phyloP scores from a whole-genome alignment of 2,888 invertebrate species.

The Congeria kusceri region DNA sequence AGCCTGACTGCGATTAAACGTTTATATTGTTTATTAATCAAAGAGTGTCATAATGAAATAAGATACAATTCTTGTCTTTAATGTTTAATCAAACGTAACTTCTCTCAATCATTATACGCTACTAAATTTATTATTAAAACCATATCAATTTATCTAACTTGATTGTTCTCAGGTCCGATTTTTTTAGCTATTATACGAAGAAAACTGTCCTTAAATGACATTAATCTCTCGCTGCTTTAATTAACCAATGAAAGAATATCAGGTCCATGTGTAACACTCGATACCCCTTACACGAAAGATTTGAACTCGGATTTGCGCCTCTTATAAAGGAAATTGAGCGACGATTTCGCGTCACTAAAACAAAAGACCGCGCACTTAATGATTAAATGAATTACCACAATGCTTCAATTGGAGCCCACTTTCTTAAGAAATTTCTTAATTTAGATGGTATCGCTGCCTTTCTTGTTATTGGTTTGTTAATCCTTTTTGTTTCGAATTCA shows the following conservation, averaged over 20 bases:
- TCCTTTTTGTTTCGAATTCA: slow-evolving; percentile 15
- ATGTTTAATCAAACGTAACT: slow-evolving; percentile 3
- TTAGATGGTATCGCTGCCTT: slow-evolving; percentile 13
- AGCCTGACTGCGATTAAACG: too few relatives aligned
- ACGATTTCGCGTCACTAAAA: slow-evolving; percentile 18
- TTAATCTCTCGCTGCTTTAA: slow-evolving; percentile 28
- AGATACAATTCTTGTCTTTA: neutral
- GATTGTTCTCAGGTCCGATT: slow-evolving; percentile 35
- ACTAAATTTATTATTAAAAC: slow-evolving; percentile 31
- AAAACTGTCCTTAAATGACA: slow-evolving; percentile 41
- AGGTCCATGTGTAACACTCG: slow-evolving; percentile 25
- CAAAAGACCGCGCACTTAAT: slow-evolving; percentile 32
- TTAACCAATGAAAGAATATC: slow-evolving; percentile 48
- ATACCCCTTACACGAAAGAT: slow-evolving; percentile 33
- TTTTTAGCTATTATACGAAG: slow-evolving; percentile 29
- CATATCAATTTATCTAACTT: slow-evolving; percentile 46
- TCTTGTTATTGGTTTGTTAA: slow-evolving; percentile 27
- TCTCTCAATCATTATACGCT: neutral
- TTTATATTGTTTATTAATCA: slow-evolving; percentile 5
- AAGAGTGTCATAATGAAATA: slow-evolving; percentile 11
- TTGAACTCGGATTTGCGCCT: neutral
- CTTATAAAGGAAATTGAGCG: neutral
- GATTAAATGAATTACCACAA: slow-evolving; percentile 44
- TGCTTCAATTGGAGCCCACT: slow-evolving; percentile 19
- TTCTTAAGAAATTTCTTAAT: slow-evolving; percentile 21